A percentile compares a stretch with the other conserved stretches of the same genome.
These are phyloP conservation scores for Centropyge bicolor DNA, from an alignment of 2,797 vertebrate species.

Conservation along the genomic window DNA sequence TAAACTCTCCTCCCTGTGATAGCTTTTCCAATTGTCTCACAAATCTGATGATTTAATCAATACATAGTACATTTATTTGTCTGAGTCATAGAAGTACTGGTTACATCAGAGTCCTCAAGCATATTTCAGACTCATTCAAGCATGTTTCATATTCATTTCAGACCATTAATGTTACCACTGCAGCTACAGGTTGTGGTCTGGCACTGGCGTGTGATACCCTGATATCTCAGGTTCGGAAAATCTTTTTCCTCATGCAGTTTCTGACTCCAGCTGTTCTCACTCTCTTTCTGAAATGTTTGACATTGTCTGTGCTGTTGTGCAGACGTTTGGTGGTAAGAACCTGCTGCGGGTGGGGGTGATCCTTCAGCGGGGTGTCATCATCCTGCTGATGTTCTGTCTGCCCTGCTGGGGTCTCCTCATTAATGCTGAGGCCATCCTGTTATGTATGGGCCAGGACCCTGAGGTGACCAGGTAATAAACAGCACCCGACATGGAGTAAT, in stretches of 20 bases:
- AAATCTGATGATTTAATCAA: constrained; percentile 33
- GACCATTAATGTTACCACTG: constrained; percentile 90
- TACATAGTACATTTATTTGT: background rate
- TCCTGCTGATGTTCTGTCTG: constrained; percentile 91
- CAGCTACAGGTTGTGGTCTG: constrained; percentile 89
- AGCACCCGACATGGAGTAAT: background rate
- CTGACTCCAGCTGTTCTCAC: background rate
- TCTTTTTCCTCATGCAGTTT: background rate
- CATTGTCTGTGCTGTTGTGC: constrained; percentile 36
- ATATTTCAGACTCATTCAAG: background rate
- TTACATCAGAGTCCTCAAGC: background rate
- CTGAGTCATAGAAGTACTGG: constrained; percentile 8
- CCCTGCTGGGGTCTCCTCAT: constrained; percentile 94
- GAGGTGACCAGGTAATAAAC: constrained; percentile 87
- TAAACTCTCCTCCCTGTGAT: background rate
- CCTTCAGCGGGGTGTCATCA: constrained; percentile 88
- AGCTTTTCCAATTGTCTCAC: constrained; percentile 7
- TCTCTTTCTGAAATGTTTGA: constrained; percentile 29
- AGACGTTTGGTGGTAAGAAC: constrained; percentile 92
- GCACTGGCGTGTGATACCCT: constrained; percentile 90
- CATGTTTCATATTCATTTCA: constrained; percentile 70
- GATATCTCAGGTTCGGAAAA: constrained; percentile 88
- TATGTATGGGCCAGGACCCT: constrained; percentile 87
- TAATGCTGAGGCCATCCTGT: constrained; percentile 88
- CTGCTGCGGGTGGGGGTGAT: constrained; percentile 91